Evolutionary conservation across 2,888 invertebrate genomes (phyloP), one percentile per base, ranked within the genome.

Genomic region (Rhamnusium bicolor): DNA sequence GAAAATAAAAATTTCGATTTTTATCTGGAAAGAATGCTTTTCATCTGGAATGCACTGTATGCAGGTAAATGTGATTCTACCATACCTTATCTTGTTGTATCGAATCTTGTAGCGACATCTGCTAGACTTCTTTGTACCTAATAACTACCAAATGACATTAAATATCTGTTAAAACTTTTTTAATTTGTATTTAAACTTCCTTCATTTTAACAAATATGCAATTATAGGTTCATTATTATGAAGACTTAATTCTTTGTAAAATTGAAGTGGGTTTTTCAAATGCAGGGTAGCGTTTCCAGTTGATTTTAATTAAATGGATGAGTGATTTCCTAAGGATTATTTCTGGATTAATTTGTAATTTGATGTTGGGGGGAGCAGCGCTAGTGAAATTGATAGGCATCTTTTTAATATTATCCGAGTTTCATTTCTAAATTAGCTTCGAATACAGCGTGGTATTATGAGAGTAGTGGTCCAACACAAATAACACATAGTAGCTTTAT

Each of bases 281-380:
- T 40, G 2, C 14, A 6, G 58, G 16, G 24, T 53, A 58, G 32
- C 32, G 53, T 65, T 65, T 65, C 19, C 65, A 65, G 65, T 53
- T 32, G 63, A 53, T 53, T 65, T 65, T 65, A 65, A 53, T 65
- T 65, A 65, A 65, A 32, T 53, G 53, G 32, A 16, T 51, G 53
- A 53, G 53, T 53, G 65, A 65, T 65, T 65, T 65, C 19, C 65
- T 53, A 29, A 53, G 65, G 65, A 65, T 65, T 65, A 49, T 49
- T 53, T 53, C 32, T 1, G 65, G 65, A 51, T 65, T 53, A 65
- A 65, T 16, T 32, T 65, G 51, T 65, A 65, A 65, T 65, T 65
- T 27, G 65, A 16, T 18, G 53, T 18, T 32, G 65, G 29, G 18
- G n/a, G 16, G 65, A 18, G 12, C 16, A 27, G 46, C 56, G 27